Evolutionary conservation across 23 tunicate genomes (phyloP), one percentile per base, ranked within the genome.

Genomic region (Botrylloides violaceus): DNA sequence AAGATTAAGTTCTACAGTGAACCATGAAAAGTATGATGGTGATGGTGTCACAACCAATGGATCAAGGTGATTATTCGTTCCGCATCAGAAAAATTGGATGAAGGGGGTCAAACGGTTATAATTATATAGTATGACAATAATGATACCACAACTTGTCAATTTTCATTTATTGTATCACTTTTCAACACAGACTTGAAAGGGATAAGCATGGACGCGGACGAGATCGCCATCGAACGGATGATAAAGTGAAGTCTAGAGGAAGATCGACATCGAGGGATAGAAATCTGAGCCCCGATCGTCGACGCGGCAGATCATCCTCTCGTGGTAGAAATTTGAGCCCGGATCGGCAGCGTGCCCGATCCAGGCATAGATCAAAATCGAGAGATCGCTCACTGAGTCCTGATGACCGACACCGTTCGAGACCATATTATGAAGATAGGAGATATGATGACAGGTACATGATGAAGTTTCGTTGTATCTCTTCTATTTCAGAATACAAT

Each of bases 331-430:
- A 76, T n/a, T 26, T 76, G 19, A 76, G 80, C 34, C 80, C 80
- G 9, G 74, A 68, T 9, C 32, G 37, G 26, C 36, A 56, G 15
- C 37, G 81, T 3, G 79, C 73, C n/a, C 78, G 83, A 21, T 78
- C 83, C 31, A 39, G 81, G 3, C 77, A 73, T 20, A 70, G 80
- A 21, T 78, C 83, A 29, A 36, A 77, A 23, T 76, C 81, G 34
- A 68, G 82, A 37, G 84, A 84, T 28, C 29, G 84, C 37, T 22
- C 70, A 0, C 28, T 27, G 36, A 66, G 80, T 43, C 83, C 83
- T 7, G 77, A 77, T 22, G 64, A 66, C 20, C 32, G 79, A 28
- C 68, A 66, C 21, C 36, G 58, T 1, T 43, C 74, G 20, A 26
- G 37, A 4, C 1, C 26, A 43, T 31, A 68, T 68, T 68, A 68